Percentiles rank a stretch among this genome's conserved stretches.
Conservation (phyloP, 2,797 vertebrate genomes). For the Glossophaga mutica region DNA sequence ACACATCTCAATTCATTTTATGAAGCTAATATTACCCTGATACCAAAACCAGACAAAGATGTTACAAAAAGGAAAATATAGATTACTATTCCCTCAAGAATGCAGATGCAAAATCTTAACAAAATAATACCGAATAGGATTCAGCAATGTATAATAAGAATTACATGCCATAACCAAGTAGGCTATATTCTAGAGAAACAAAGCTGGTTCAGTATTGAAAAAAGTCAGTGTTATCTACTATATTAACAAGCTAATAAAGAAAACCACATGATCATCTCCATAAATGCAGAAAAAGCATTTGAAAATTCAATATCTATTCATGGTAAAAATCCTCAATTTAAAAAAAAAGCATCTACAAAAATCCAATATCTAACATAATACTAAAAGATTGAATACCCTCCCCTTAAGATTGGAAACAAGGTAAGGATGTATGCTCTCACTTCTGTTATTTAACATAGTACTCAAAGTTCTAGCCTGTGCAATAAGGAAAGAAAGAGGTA, state of each 20-base stretch:
- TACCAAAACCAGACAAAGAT: background rate
- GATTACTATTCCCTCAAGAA: background rate
- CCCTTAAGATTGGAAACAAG: background rate
- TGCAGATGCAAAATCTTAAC: background rate
- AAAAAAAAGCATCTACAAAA: background rate
- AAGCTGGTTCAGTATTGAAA: background rate
- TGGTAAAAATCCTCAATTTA: background rate
- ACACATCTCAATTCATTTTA: background rate
- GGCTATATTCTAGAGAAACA: background rate
- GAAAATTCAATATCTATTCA: background rate
- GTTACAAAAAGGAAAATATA: background rate
- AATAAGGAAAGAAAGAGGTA: background rate
- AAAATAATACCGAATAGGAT: background rate
- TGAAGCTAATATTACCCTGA: background rate
- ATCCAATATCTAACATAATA: background rate
- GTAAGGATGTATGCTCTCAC: background rate
- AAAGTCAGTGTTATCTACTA: background rate
- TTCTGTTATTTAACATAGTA: background rate
- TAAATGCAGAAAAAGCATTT: background rate
- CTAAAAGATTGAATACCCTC: background rate
- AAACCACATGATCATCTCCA: background rate
- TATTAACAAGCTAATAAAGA: background rate
- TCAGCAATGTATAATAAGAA: background rate
- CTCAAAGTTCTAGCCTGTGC: background rate
- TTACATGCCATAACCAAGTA: background rate